Base-by-base conservation (phyloP, 2,797 vertebrate species). In the Rhinoraja longicauda region DNA sequence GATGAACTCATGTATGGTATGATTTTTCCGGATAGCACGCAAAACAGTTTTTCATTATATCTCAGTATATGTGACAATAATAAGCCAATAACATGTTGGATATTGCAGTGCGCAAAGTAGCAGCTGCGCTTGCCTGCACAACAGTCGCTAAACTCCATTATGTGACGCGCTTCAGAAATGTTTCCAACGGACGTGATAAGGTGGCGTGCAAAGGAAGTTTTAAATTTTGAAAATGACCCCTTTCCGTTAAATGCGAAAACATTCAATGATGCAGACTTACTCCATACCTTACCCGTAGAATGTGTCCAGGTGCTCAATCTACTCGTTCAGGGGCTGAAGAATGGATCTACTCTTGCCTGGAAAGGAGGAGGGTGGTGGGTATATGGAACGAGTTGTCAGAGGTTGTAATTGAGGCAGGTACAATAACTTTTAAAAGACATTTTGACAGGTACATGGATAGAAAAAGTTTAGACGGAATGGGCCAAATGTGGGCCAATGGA, bases 21-120 rank as follows among this genome's bases (percentile, higher is more conserved):
- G 45, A 53, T 53, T 53, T 53, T 53, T 53, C 45, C 45, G 4
- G 45, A 53, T 53, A 53, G 45, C 45, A 53, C 45, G 45, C 45
- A 53, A 53, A 53, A 53, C 0, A 53, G 45, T 53, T 53, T 53
- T 53, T 53, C 45, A 53, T 45, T 53, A 53, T 53, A 53, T 53
- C 45, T 53, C 45, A 53, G 45, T 53, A 53, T 53, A 53, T 5
- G 45, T 53, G 45, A 53, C 45, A 53, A 53, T 53, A 53, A 53
- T 53, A 53, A 53, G 45, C 45, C 4, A 53, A 53, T 53, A 45
- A 53, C 45, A 53, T 67, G 32, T 67, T 19, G 84, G 59, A 88
- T 67, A 62, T 88, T 88, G 84, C 84, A 32, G 53, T 88, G 84
- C 59, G 84, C 84, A 88, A 88, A 88, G 32, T 67, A 62, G 84